Base-by-base conservation (phyloP, 2,888 invertebrate genomes). In the Pollenia angustigena region DNA sequence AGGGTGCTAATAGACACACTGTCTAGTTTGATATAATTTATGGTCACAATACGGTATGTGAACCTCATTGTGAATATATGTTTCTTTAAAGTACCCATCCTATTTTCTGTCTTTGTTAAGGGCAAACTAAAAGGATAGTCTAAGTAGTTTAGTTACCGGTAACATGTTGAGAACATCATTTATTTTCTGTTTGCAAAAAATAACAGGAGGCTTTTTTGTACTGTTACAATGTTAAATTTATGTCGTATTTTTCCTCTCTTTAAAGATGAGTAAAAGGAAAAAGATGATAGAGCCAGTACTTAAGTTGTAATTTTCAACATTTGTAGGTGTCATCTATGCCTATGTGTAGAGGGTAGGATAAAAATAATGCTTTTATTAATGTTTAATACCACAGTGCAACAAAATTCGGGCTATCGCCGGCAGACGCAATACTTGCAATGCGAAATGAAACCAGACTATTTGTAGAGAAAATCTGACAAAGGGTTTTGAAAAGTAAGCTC, bases 1-100 rank as follows among this genome's bases (percentile, higher is more conserved):
- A 88, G 87, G 87, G 80, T 87, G 85, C 85, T 83, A 88, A 87
- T 88, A 87, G 79, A 69, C 23, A 48, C 42, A 50, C 58, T 68
- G 58, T 66, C 16, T 40, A 68, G 14, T 68, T 69, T 79, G 66
- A 42, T 48, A 40, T 56, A 56, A 60, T 60, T 50, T 79, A 42
- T 69, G 58, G 18, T 8, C 40, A 69, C 16, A 58, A 69, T 79
- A 62, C 56, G 66, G 80, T 85, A 88, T 76, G 68, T 71, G 69
- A 85, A 69, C 60, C 80, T 85, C 84, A 84, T 84, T 50, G 66
- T 10, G 48, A 48, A 50, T 48, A 9, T 68, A 16, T 42, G 23
- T 14, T 32, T 48, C 32, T 6, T 32, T 6, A 32, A 32, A 32
- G 32, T 32, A 32, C 32, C 72, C 56, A n/a, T 64, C 23, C 18